Conservation (phyloP, 2,888 invertebrate genomes). For the Dusona sp. region DNA sequence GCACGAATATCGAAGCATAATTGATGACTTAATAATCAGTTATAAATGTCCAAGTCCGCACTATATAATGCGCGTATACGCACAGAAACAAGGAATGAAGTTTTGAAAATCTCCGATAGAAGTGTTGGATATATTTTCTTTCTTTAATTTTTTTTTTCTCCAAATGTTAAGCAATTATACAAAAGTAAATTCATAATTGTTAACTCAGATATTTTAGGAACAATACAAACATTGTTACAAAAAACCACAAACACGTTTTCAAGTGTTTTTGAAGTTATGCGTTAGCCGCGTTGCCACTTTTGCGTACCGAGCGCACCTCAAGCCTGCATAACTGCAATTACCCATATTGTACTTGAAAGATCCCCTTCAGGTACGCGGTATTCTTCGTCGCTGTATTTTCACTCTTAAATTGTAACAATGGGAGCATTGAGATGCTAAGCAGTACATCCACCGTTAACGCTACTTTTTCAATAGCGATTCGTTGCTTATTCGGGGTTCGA, state of each 20-base stretch:
- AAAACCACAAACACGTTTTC: not conserved
- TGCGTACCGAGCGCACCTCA: slow-evolving; percentile 10
- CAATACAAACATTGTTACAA: not conserved
- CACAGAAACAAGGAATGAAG: not conserved
- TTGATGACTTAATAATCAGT: slow-evolving; percentile 38
- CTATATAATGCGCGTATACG: no score
- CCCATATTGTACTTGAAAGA: slow-evolving; percentile 21
- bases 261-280: not conserved
- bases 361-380: not conserved
- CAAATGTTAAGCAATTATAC: not conserved
- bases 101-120: not conserved
- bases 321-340: slow-evolving; percentile 42
- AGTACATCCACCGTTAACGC: slow-evolving; percentile 51
- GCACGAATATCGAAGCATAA: slow-evolving; percentile 20
- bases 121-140: not conserved
- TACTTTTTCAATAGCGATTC: not conserved
- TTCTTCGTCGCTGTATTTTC: slow-evolving; percentile 24
- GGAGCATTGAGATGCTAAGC: slow-evolving; percentile 48
- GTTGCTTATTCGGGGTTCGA: slow-evolving; percentile 36
- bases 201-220: not conserved
- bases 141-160: not conserved
- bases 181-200: not conserved
- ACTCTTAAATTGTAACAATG: slow-evolving; percentile 46
- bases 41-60: not conserved
- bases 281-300: slow-evolving; percentile 24